Evolutionary conservation across 2,888 invertebrate species (phyloP), one percentile per base, ranked within the genome.

Genomic region (Sphaerophoria taeniata): DNA sequence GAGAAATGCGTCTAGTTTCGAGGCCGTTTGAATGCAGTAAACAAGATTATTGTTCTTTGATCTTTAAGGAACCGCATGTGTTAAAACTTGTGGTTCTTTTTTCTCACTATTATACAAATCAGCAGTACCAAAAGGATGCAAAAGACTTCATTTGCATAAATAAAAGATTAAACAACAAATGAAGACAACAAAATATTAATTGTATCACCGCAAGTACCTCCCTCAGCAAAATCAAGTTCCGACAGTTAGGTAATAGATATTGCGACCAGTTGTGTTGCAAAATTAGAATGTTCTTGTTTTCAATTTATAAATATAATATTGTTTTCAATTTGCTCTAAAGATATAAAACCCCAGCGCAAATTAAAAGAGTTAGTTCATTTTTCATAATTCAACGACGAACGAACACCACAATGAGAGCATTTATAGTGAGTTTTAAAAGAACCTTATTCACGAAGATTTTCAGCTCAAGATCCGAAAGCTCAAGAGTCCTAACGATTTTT

Each of bases 341-440:
- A 45, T 74, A 65, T 65, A 65, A 74, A 74, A 65, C 43, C 55
- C 9, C 31, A 36, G 36, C 11, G 65, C 34, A 3, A 14, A 4
- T 45, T 58, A 7, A 12, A 56, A 58, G 3, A 58, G 36, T 9
- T 49, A 71, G 45, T 58, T 58, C 71, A 58, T 34, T 47, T 39
- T 47, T 74, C 65, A 49, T 16, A 33, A 74, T 47, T 65, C 56
- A 56, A 65, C 74, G 56, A 56, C 55, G 65, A 74, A 65, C 65
- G 56, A 56, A 74, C 65, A 24, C 56, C 72, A 55, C 67, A 51
- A 81, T 81, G 80, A 67, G 63, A 55, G 47, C 31, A 70, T 75
- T 81, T 33, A 49, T 81, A 39, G 80, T 81, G 56, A 71, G 80
- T 63, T 61, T 43, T 6, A 6, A 36, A 36, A 6, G 6, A 6